Evolutionary conservation across 2,113 vertebrate genomes (phyloP), one percentile per base, ranked within the genome.

Genomic region (Perca flavescens): DNA sequence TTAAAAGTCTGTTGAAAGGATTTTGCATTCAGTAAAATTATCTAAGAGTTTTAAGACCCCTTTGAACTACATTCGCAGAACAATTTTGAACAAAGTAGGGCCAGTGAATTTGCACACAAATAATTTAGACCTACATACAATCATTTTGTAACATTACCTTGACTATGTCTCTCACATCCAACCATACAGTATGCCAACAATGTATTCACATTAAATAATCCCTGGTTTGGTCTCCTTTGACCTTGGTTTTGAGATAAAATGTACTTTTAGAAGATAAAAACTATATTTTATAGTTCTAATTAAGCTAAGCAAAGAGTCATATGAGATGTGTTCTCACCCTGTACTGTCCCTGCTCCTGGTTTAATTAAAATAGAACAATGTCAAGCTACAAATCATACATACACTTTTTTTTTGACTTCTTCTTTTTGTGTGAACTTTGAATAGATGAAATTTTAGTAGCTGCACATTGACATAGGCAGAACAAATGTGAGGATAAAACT

Each of bases 1-100:
- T 88, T 79, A 28, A 77, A 83, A 52, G 8, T 74, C 1, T 3
- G 54, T 60, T 66, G 62, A 15, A 82, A 53, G 49, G 69, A 71
- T 77, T 74, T 53, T 13, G 25, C 22, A 16, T 54, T 70, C 28
- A 64, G 5, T 36, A 14, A 57, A 70, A 56, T 50, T 21, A 3
- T 49, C 12, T 46, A 28, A 57, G 21, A 84, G 60, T 73, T 66
- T 50, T 53, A 80, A 83, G 65, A 52, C 46, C 50, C 19, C 22
- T 40, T 22, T 73, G 63, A 83, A 11, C 40, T 43, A 3, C 11
- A 43, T 11, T 43, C 8, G 40, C 9, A 43, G 40, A 43, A 43
- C 40, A 43, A 15, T 58, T 28, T 3, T 0, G 14, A 58, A 28
- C 25, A 54, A 66, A 46, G 81, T 72, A 19, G 62, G 40, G 73